Evolutionary conservation across 2,888 invertebrate genomes (phyloP).

Genomic region (Machimus rusticus): DNA sequence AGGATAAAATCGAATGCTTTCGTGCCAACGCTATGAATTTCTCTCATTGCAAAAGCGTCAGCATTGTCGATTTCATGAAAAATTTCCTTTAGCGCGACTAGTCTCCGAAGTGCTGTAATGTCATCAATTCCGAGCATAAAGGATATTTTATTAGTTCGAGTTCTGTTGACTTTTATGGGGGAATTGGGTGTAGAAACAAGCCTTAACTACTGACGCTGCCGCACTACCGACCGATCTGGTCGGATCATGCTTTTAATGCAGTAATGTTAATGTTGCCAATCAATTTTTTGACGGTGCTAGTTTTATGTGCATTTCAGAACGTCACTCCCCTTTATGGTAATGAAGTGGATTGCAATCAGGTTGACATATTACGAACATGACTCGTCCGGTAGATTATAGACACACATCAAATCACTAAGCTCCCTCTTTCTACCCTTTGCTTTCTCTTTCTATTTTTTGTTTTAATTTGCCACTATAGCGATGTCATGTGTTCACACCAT

Average conservation of each 20-base stretch:
- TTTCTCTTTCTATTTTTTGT: too few species aligned
- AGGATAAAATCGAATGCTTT: slow-evolving; percentile 28
- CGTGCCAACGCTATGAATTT: not conserved
- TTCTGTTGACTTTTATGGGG: slow-evolving; percentile 23
- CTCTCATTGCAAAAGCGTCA: slow-evolving; percentile 22
- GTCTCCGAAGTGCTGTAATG: slow-evolving; percentile 28
- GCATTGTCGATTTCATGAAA: slow-evolving; percentile 27
- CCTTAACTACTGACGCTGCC: not conserved
- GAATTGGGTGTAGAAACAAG: not conserved
- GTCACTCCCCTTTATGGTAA: not conserved
- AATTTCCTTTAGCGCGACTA: not conserved
- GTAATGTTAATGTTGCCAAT: slow-evolving; percentile 33
- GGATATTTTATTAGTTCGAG: slow-evolving; percentile 37
- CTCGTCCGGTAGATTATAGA: not conserved
- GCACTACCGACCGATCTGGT: not conserved
- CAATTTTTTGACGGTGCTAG: slow-evolving; percentile 14
- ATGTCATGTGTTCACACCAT: too few species aligned
- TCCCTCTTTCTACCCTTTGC: too few species aligned
- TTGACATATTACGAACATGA: not conserved
- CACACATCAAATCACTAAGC: not conserved
- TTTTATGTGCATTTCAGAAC: slow-evolving; percentile 7
- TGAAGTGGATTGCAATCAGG: not conserved
- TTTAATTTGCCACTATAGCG: too few species aligned
- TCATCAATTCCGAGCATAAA: slow-evolving; percentile 38
- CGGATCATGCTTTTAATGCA: slow-evolving; percentile 5